These are phyloP conservation scores for Graptemys geographica DNA, from an alignment of 2,797 vertebrate species.

Conservation along the genomic window DNA sequence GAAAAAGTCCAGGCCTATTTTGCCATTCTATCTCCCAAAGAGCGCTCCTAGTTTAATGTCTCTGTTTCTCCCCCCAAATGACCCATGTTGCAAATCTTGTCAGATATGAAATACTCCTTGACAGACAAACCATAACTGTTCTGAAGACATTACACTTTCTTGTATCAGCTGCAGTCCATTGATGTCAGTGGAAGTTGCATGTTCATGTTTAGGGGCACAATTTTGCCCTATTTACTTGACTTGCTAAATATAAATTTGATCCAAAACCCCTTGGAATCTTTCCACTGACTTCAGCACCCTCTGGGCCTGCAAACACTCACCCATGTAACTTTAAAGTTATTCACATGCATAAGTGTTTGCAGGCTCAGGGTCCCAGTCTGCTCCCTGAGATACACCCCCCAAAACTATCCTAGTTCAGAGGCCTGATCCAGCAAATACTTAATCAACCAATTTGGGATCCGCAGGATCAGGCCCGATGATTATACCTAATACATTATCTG, in stretches of 20 bases:
- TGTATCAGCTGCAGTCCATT: neutral
- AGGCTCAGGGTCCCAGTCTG: neutral
- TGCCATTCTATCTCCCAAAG: neutral
- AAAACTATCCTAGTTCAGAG: neutral
- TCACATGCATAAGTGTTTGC: neutral
- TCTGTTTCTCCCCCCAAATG: accelerated
- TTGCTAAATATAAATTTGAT: neutral
- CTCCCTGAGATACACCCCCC: neutral
- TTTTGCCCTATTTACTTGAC: neutral
- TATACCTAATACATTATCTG: neutral
- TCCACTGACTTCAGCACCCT: neutral
- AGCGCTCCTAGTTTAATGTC: neutral
- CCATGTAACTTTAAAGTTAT: neutral
- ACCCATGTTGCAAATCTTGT: neutral
- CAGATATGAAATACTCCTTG: neutral
- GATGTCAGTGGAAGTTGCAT: neutral
- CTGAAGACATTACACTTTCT: neutral
- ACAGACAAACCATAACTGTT: neutral
- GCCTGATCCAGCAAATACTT: neutral
- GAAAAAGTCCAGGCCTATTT: neutral
- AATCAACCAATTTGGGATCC: neutral
- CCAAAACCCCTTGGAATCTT: neutral
- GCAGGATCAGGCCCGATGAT: accelerated
- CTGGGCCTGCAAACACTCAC: neutral
- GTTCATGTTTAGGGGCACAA: neutral